These are phyloP conservation scores for Tachuris rubrigastra DNA, from an alignment of 2,113 vertebrate species.

Conservation along the genomic window DNA sequence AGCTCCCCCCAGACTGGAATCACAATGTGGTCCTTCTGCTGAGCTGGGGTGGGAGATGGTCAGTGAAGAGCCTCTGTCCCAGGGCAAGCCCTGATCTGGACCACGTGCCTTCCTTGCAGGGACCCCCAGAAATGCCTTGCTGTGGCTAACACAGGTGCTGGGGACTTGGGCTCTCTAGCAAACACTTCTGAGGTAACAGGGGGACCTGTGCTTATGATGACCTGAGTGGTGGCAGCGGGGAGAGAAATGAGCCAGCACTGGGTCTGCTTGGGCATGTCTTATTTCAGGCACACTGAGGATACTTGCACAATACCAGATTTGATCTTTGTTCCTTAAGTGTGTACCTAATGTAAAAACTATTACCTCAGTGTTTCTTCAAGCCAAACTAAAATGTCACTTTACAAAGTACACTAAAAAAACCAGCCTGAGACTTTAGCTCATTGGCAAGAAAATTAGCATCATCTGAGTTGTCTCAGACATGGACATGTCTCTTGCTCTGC, in stretches of 20 bases:
- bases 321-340: background rate
- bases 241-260: background rate
- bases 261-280: background rate
- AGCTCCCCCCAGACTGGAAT: background rate
- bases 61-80: background rate
- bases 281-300: background rate
- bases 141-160: background rate
- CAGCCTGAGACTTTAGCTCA: slow-evolving; percentile 2
- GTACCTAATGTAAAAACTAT: background rate
- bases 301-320: background rate
- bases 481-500: background rate
- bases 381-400: slow-evolving; percentile 6
- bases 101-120: background rate
- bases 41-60: background rate
- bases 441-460: slow-evolving; percentile 10
- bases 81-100: background rate
- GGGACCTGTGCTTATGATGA: rapidly evolving
- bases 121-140: background rate
- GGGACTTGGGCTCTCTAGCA: background rate
- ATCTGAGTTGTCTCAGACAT: background rate
- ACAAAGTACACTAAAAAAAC: background rate
- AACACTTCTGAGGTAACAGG: background rate
- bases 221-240: rapidly evolving
- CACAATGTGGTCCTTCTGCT: rapidly evolving
- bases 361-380: slow-evolving; percentile 22